phyloP scores from a whole-genome alignment of 2,113 vertebrate species.

The Pogona vitticeps region DNA sequence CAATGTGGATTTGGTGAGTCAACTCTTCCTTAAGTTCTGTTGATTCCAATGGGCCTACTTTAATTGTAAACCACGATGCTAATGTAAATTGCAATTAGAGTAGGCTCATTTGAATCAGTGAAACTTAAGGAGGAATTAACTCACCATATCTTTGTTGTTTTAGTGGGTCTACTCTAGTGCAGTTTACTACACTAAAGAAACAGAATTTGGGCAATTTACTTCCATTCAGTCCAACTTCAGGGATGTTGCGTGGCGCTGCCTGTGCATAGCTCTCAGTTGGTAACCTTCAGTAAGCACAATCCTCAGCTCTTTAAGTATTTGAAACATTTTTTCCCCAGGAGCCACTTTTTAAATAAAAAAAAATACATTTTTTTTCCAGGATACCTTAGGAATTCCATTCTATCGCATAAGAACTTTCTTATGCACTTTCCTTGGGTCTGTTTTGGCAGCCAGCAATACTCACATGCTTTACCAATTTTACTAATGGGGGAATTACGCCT shows the following conservation, averaged over 20 bases:
- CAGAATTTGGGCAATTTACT: not conserved
- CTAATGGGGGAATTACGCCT: not conserved
- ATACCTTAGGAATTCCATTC: not conserved
- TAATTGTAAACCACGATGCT: too few relatives aligned
- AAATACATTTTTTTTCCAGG: not conserved
- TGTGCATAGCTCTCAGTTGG: not conserved
- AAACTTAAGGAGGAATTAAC: too few relatives aligned
- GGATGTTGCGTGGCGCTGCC: too few relatives aligned
- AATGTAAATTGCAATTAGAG: too few relatives aligned
- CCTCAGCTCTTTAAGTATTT: not conserved
- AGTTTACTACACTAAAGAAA: too few relatives aligned
- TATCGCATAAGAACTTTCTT: not conserved
- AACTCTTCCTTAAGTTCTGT: too few relatives aligned
- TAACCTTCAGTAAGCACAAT: not conserved
- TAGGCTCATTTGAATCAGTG: too few relatives aligned
- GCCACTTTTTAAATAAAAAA: not conserved
- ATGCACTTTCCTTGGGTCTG: not conserved
- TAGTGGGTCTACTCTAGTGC: too few relatives aligned
- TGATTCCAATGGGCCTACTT: too few relatives aligned
- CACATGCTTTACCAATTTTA: not conserved
- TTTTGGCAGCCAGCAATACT: not conserved
- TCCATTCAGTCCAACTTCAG: too few relatives aligned
- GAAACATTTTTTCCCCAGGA: not conserved
- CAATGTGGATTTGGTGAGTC: too few relatives aligned
- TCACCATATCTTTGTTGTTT: too few relatives aligned